These are phyloP conservation scores for Bombus pascuorum DNA, from an alignment of 1,140 invertebrate genomes.

Conservation along the genomic window DNA sequence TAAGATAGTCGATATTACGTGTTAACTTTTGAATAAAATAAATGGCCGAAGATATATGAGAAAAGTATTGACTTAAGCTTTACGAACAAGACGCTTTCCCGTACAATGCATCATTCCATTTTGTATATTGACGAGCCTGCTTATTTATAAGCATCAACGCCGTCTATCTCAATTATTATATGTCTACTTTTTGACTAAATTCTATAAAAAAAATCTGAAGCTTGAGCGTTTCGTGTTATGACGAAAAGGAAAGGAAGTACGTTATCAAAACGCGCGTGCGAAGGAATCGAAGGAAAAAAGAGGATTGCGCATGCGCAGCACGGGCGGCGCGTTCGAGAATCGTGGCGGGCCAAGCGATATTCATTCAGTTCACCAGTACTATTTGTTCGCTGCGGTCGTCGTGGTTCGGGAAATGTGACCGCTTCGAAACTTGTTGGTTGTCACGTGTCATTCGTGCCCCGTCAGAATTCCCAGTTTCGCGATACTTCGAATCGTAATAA, in stretches of 20 bases:
- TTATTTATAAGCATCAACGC: too few species aligned
- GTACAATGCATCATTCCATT: too few species aligned
- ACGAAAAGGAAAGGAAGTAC: not conserved
- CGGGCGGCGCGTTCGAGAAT: constrained; percentile 52
- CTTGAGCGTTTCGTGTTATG: too few species aligned
- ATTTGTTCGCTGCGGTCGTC: constrained; percentile 68
- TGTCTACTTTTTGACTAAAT: too few species aligned
- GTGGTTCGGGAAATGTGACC: not conserved
- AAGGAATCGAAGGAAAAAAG: constrained; percentile 30
- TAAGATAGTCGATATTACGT: not conserved
- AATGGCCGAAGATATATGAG: not conserved
- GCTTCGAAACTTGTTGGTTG: not conserved
- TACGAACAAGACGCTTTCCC: too few species aligned
- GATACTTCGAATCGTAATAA: not conserved
- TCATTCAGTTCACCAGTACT: constrained; percentile 72
- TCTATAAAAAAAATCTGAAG: too few species aligned
- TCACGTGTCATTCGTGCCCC: constrained; percentile 15
- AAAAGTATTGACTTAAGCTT: too few species aligned
- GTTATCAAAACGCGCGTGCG: constrained; percentile 15
- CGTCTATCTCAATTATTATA: too few species aligned
- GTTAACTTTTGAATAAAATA: not conserved
- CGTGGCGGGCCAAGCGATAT: constrained; percentile 53
- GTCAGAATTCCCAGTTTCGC: not conserved
- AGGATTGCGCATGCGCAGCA: constrained; percentile 57
- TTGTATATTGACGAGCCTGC: too few species aligned